Conservation (phyloP, 2,113 vertebrate species). For the Anseranas semipalmata region DNA sequence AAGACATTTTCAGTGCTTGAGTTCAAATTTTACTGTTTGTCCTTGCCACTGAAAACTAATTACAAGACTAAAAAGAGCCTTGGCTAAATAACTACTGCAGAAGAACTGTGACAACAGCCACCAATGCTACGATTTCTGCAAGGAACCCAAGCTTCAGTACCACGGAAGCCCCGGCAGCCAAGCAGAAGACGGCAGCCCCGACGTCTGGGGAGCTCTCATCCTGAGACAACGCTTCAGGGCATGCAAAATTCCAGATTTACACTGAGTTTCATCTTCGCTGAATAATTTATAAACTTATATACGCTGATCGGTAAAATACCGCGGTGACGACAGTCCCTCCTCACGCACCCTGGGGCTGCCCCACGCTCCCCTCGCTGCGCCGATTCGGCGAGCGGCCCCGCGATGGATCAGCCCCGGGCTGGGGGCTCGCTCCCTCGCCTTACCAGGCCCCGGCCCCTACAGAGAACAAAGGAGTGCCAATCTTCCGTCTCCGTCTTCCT, state of each 20-base stretch:
- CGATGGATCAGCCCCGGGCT: neutral
- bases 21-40: neutral
- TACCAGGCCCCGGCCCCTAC: neutral
- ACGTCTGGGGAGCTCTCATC: neutral
- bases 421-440: neutral
- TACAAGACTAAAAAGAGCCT: neutral
- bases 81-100: neutral
- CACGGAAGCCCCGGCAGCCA: neutral
- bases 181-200: neutral
- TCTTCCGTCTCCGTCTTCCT: neutral
- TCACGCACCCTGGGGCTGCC: neutral
- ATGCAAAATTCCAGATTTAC: neutral
- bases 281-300: neutral
- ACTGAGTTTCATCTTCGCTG: neutral
- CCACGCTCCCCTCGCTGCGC: neutral
- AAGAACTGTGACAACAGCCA: neutral
- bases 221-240: neutral
- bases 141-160: neutral
- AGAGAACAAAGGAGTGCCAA: neutral
- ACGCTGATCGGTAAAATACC: neutral
- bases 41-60: neutral
- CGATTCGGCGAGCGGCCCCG: neutral
- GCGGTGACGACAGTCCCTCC: neutral
- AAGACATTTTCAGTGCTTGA: neutral
- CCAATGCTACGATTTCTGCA: neutral